Conservation (phyloP, 2,797 vertebrate species). For the Pangasius krempfi region DNA sequence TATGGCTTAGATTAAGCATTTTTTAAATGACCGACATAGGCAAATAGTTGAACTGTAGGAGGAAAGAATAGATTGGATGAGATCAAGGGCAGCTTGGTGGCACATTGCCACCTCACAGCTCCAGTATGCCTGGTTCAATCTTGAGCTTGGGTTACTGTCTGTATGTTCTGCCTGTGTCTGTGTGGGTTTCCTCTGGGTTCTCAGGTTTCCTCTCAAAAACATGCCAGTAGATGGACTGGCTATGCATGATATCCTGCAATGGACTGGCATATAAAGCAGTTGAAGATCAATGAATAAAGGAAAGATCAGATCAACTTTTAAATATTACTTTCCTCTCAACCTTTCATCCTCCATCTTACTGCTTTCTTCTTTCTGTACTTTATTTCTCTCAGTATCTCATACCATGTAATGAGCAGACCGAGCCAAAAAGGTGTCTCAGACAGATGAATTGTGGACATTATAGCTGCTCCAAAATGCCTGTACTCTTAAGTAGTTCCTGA, state of each 20-base stretch:
- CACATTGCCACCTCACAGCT: not conserved
- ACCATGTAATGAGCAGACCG: conserved; percentile 21
- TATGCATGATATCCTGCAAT: not conserved
- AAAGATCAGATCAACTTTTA: not conserved
- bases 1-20: not conserved
- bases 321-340: not conserved
- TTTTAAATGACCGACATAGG: not conserved
- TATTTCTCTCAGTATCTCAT: conserved; percentile 6
- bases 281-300: not conserved
- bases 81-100: not conserved
- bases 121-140: not conserved
- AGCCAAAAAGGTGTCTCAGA: conserved; percentile 46
- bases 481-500: conserved; percentile 28
- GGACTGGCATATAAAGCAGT: not conserved
- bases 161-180: not conserved
- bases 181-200: not conserved
- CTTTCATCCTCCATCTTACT: not conserved
- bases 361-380: not conserved
- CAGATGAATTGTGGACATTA: conserved; percentile 54
- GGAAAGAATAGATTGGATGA: not conserved
- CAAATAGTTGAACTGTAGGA: not conserved
- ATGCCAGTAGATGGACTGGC: not conserved
- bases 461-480: conserved; percentile 6
- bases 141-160: not conserved
- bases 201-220: not conserved